A percentile compares a stretch with the other conserved stretches of the same genome.
Evolutionary conservation across 2,113 vertebrate genomes (phyloP).

Genomic region (Daphoenositta chrysoptera): DNA sequence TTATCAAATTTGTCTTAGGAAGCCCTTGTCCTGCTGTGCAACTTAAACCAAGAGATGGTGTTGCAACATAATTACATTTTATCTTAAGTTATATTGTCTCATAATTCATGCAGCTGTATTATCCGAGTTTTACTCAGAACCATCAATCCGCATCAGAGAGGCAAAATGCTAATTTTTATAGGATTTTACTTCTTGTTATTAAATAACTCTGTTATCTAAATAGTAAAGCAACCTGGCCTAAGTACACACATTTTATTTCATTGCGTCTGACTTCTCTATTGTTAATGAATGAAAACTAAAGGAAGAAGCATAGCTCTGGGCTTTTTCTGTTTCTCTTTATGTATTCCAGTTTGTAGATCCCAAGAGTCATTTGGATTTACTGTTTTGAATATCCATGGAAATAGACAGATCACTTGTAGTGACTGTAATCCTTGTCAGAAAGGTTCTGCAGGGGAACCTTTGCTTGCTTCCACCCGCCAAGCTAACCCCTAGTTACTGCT

Average conservation of each 20-base stretch:
- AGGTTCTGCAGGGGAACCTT: background rate
- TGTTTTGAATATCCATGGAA: background rate
- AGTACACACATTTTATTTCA: background rate
- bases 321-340: background rate
- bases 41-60: background rate
- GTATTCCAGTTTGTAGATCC: background rate
- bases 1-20: conserved; percentile 14
- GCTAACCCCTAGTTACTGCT: background rate
- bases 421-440: background rate
- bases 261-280: background rate
- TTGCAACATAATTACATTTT: background rate
- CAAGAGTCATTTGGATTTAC: background rate
- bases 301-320: background rate
- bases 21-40: background rate
- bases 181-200: background rate
- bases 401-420: background rate
- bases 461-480: fast-evolving
- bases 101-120: background rate
- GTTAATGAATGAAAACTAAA: conserved; percentile 3
- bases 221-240: background rate
- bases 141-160: background rate
- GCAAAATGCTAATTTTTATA: background rate
- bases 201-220: background rate
- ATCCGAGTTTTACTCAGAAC: background rate
- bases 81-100: background rate